Evolutionary conservation across 2,797 vertebrate species (phyloP).

Genomic region (Tinamus major): DNA sequence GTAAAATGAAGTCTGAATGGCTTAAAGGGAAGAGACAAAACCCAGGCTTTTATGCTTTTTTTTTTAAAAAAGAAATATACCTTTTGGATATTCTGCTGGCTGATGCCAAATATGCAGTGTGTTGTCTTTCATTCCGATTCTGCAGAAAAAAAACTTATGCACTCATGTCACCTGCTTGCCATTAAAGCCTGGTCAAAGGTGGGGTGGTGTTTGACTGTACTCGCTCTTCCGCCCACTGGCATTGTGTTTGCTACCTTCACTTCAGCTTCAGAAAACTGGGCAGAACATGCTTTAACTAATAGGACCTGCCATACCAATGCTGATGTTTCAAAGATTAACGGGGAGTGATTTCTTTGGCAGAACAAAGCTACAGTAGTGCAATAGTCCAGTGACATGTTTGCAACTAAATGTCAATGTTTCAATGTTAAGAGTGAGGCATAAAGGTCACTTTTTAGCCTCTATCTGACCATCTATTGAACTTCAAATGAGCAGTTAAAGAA

Average conservation of each 20-base stretch:
- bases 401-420: not conserved
- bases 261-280: not conserved
- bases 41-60: not conserved
- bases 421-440: not conserved
- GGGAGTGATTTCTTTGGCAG: not conserved
- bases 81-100: not conserved
- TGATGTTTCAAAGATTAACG: not conserved
- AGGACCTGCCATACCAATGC: not conserved
- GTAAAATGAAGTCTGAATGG: not conserved
- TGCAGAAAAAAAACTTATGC: not conserved
- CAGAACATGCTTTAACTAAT: not conserved
- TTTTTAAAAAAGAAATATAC: not conserved
- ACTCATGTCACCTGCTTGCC: not conserved
- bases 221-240: not conserved
- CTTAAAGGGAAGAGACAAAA: not conserved
- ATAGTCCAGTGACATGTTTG: not conserved
- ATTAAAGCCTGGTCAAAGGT: not conserved
- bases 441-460: constrained; percentile 13
- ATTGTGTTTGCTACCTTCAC: rapidly evolving
- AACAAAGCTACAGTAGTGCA: not conserved
- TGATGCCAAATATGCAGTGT: not conserved
- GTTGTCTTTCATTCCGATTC: not conserved
- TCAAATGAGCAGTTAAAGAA: not conserved
- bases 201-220: not conserved
- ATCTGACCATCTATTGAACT: constrained; percentile 43